Percentiles rank a stretch among this genome's conserved stretches.
phyloP scores from a whole-genome alignment of 2,888 invertebrate genomes.

The Cephalotes varians region DNA sequence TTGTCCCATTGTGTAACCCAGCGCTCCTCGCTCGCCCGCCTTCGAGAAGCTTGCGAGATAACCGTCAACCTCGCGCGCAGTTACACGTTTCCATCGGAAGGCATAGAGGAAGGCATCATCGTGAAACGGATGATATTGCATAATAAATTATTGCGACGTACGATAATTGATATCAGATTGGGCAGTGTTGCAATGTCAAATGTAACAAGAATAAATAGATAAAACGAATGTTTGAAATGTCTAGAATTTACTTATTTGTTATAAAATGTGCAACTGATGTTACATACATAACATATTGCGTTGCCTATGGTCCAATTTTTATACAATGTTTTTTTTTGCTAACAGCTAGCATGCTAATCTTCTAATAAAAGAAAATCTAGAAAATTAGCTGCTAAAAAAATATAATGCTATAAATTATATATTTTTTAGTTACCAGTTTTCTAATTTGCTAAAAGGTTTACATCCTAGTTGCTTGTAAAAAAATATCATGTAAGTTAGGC shows the following conservation, averaged over 20 bases:
- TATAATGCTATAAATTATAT: no score
- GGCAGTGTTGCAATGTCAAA: not conserved
- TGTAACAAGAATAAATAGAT: not conserved
- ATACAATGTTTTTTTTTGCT: no score
- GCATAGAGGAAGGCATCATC: no score
- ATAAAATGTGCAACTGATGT: not conserved
- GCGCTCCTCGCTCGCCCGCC: constrained; percentile 54
- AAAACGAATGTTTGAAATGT: no score
- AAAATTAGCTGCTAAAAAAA: no score
- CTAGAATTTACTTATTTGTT: not conserved
- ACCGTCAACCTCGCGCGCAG: constrained; percentile 20
- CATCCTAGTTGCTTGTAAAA: no score
- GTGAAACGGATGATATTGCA: constrained; percentile 1
- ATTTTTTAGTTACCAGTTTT: no score
- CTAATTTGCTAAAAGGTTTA: no score
- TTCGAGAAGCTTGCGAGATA: constrained; percentile 41
- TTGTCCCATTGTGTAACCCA: constrained; percentile 76
- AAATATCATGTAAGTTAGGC: no score
- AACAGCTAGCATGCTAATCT: no score
- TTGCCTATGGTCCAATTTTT: no score
- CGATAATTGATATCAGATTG: not conserved
- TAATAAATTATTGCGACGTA: constrained; percentile 1
- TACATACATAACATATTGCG: not conserved
- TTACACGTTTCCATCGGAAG: not conserved
- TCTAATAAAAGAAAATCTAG: no score